Base-by-base conservation (phyloP, 2,888 invertebrate genomes). In the Mythimna loreyi region DNA sequence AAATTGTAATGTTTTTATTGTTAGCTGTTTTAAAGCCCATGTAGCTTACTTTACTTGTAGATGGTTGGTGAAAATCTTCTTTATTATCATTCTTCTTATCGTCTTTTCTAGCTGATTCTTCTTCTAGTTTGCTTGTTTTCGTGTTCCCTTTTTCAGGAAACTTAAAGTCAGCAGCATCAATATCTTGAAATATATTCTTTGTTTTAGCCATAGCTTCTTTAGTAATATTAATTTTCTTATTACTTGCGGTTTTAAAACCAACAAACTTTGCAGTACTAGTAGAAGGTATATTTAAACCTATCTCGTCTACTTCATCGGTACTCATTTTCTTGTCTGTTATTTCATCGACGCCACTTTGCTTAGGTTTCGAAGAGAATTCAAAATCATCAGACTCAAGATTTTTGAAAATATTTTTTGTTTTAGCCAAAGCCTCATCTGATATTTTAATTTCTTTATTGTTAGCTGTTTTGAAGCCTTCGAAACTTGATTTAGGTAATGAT, bases 371-470 rank as follows among this genome's bases (percentile, higher is more conserved):
- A 49, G 72, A 43, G 8, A 30, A 57, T 23, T 60, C 63, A 13
- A 61, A 57, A 19, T 63, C 6, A 52, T 66, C 25, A 19, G 62
- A 52, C n/a, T 80, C 66, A 30, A 90, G 72, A 67, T 90, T 85
- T 61, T 87, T 76, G 67, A 90, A 88, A 30, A 92, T 55, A 16
- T 77, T 67, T 80, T 86, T 89, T 21, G 80, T 86, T 78, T 83
- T 87, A n/a, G 56, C 50, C 52, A 85, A 47, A 49, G 83, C 82
- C 53, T 85, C 79, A 62, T 89, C 83, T 6, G 91, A 88, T 56
- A 92, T 81, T 28, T 61, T 68, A 3, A 89, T 84, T 30, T 78
- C 60, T 81, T 89, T 89, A 50, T 89, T 88, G 68, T 82, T 78
- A 68, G 40, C 47, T 16, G 47, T 70, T 70, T 11, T 40, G 3